phyloP scores from a whole-genome alignment of 2,797 vertebrate species.

The Corythornis leucogaster region DNA sequence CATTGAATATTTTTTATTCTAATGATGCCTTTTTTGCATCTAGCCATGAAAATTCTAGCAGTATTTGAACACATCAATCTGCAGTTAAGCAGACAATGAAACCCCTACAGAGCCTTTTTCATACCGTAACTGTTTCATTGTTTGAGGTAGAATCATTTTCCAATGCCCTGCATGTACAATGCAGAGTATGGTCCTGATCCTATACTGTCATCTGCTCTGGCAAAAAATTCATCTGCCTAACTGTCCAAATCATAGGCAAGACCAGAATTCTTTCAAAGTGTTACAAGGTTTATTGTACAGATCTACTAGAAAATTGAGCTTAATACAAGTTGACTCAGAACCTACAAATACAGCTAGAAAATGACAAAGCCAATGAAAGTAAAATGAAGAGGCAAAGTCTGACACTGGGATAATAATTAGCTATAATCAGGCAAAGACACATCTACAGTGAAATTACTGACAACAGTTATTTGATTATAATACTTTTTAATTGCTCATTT shows the following conservation, averaged over 20 bases:
- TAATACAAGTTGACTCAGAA: slow-evolving; percentile 28
- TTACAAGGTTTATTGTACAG: neutral
- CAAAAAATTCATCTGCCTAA: neutral
- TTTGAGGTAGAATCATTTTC: neutral
- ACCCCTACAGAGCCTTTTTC: neutral
- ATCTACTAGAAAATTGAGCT: neutral
- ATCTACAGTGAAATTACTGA: neutral
- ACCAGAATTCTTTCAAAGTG: neutral
- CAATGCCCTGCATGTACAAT: neutral
- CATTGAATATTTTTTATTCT: neutral
- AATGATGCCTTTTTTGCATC: neutral
- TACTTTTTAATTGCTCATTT: slow-evolving; percentile 39
- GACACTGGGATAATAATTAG: slow-evolving; percentile 13
- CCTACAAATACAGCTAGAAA: neutral
- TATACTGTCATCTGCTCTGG: neutral
- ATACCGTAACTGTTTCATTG: neutral
- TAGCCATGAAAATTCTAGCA: neutral
- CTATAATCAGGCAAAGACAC: neutral
- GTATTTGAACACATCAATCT: neutral
- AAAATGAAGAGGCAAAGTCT: neutral
- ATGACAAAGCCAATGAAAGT: neutral
- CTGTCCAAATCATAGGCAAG: neutral
- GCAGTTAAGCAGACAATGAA: slow-evolving; percentile 7
- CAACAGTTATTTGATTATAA: slow-evolving; percentile 23
- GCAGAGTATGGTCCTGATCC: neutral